These are phyloP conservation scores for Petrophora chlorosata DNA, from an alignment of 2,888 invertebrate species.

Conservation along the genomic window DNA sequence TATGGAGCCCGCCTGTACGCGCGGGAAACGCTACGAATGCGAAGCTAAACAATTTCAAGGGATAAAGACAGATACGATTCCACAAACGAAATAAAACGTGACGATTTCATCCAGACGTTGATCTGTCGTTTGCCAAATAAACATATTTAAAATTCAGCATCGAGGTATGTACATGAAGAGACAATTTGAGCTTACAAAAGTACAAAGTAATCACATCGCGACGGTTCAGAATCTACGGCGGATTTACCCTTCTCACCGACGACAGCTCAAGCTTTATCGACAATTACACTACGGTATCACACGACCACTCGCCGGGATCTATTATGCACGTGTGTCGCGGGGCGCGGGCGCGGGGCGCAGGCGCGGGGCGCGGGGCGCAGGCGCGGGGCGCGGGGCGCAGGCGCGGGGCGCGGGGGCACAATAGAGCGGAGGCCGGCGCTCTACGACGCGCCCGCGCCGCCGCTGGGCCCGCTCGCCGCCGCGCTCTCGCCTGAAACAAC, in stretches of 20 bases:
- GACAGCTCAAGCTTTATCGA: constrained; percentile 78
- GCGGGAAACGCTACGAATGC: constrained; percentile 45
- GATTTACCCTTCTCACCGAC: constrained; percentile 79
- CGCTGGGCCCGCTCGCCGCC: constrained; percentile 51
- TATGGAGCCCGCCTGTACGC: too few relatives aligned
- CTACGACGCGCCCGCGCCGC: constrained; percentile 63
- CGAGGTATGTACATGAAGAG: constrained; percentile 79
- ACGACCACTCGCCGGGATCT: constrained; percentile 74
- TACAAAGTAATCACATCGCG: constrained; percentile 81
- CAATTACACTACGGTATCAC: constrained; percentile 77
- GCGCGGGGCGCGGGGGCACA: constrained; percentile 21
- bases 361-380: constrained; percentile 21
- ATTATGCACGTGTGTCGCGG: constrained; percentile 25
- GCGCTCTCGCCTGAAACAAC: constrained; percentile 45
- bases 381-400: constrained; percentile 21
- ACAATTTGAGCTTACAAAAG: constrained; percentile 82
- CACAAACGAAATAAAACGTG: constrained; percentile 60
- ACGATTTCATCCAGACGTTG: constrained; percentile 68
- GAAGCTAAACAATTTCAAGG: constrained; percentile 52
- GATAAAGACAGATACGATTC: constrained; percentile 34
- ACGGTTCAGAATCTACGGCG: constrained; percentile 77
- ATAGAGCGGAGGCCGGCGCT: too few relatives aligned
- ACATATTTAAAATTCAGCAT: constrained; percentile 63
- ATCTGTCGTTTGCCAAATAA: constrained; percentile 73
- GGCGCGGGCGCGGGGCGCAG: constrained; percentile 17